A percentile compares a stretch with the other conserved stretches of the same genome.
These are phyloP conservation scores for Heliothis peltigera DNA, from an alignment of 2,888 invertebrate species.

Conservation along the genomic window DNA sequence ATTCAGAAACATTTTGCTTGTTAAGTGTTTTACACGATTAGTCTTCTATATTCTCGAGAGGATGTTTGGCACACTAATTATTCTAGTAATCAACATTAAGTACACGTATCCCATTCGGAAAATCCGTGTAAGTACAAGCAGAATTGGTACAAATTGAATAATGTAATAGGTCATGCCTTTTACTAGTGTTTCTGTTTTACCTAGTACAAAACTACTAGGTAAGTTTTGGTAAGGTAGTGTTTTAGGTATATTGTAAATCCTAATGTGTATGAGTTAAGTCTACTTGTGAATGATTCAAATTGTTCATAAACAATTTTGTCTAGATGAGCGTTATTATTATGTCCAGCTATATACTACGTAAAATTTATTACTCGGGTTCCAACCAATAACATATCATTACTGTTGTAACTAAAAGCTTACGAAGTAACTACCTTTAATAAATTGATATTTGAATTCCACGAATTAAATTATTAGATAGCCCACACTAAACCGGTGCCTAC, in stretches of 20 bases:
- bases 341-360: too few relatives aligned
- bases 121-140: conserved; percentile 13
- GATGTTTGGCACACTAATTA: conserved; percentile 19
- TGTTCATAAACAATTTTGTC: too few relatives aligned
- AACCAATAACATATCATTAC: too few relatives aligned
- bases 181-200: neutral
- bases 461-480: too few relatives aligned
- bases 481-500: too few relatives aligned
- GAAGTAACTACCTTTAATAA: too few relatives aligned
- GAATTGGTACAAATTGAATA: conserved; percentile 33
- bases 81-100: conserved; percentile 28
- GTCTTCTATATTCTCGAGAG: conserved; percentile 17
- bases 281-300: neutral
- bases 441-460: too few relatives aligned
- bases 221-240: neutral
- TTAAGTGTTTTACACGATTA: conserved; percentile 10
- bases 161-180: conserved; percentile 7
- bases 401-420: too few relatives aligned
- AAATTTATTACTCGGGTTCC: too few relatives aligned
- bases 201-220: too few relatives aligned
- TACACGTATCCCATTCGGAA: conserved; percentile 15
- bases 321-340: too few relatives aligned
- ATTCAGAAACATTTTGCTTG: conserved; percentile 7
- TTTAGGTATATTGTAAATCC: neutral
- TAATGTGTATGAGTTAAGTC: too few relatives aligned